Percentiles rank a stretch among this genome's conserved stretches.
phyloP scores from a whole-genome alignment of 2,888 invertebrate species.

The Mimachlamys varia region DNA sequence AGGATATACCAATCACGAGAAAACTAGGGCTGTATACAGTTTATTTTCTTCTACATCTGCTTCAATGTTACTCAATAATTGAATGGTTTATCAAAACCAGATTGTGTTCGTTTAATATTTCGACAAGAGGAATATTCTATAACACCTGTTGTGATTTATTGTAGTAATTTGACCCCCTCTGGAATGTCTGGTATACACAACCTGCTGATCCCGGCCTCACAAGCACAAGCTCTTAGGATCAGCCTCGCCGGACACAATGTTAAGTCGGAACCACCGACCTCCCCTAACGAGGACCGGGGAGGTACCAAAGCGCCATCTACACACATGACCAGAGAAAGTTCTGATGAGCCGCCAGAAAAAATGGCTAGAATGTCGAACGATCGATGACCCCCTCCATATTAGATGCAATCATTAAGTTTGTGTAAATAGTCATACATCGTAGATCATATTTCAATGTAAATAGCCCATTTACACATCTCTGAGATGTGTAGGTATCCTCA shows the following conservation, averaged over 20 bases:
- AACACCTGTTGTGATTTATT: slow-evolving; percentile 37
- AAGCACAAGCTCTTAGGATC: slow-evolving; percentile 51
- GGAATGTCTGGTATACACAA: slow-evolving; percentile 45
- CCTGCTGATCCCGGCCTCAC: slow-evolving; percentile 52
- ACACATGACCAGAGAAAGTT: slow-evolving; percentile 40
- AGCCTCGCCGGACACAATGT: slow-evolving; percentile 48
- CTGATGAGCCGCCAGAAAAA: slow-evolving; percentile 63
- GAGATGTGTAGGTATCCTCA: neutral
- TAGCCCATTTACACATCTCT: neutral
- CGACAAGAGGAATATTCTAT: neutral
- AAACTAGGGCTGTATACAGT: too few species aligned
- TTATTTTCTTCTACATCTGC: too few species aligned
- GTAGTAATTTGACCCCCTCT: slow-evolving; percentile 55
- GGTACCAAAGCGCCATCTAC: slow-evolving; percentile 42
- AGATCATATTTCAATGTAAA: slow-evolving; percentile 11
- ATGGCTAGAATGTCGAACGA: slow-evolving; percentile 49
- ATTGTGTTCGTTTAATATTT: too few species aligned
- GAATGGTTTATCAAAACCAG: too few species aligned
- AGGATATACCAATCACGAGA: too few species aligned
- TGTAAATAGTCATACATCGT: slow-evolving; percentile 12
- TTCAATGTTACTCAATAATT: too few species aligned
- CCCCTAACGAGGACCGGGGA: slow-evolving; percentile 50
- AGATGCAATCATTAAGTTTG: neutral
- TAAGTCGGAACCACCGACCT: slow-evolving; percentile 57
- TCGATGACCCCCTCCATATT: slow-evolving; percentile 45